phyloP scores from a whole-genome alignment of 2,113 vertebrate genomes.

The Brachyhypopomus gauderio region DNA sequence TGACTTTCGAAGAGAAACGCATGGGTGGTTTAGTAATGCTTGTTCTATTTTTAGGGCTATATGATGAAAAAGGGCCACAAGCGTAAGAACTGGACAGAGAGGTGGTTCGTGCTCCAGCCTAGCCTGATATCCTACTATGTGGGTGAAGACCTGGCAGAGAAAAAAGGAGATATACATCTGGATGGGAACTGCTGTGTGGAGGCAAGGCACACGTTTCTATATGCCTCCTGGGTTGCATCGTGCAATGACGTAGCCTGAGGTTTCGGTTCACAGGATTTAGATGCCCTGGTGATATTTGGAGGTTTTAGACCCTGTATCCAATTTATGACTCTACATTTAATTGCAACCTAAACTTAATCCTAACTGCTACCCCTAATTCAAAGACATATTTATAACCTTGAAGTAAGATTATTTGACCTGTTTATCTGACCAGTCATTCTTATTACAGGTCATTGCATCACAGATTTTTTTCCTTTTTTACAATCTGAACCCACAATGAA shows the following conservation, averaged over 20 bases:
- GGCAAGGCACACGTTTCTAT: conserved; percentile 68
- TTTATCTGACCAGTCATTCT: neutral
- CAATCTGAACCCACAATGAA: neutral
- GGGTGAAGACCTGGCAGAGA: conserved; percentile 89
- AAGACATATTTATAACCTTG: neutral
- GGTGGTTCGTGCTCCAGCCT: conserved; percentile 94
- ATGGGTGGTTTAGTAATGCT: neutral
- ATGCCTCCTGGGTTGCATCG: neutral
- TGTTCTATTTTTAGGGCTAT: conserved; percentile 80
- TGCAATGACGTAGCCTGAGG: no score
- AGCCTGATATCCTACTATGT: conserved; percentile 89
- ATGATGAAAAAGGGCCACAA: conserved; percentile 97
- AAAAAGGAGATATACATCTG: conserved; percentile 90
- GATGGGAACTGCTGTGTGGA: conserved; percentile 88
- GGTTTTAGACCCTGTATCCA: no score
- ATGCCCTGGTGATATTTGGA: no score
- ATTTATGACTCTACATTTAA: no score
- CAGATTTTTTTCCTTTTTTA: neutral
- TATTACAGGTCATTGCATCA: neutral
- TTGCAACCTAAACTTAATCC: no score
- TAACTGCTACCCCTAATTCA: neutral
- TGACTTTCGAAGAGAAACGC: neutral
- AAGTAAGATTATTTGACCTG: no score
- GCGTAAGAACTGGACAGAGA: conserved; percentile 98
- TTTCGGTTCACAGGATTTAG: no score